These are phyloP conservation scores for Aptenodytes forsteri DNA, from an alignment of 2,113 vertebrate genomes.

Conservation along the genomic window DNA sequence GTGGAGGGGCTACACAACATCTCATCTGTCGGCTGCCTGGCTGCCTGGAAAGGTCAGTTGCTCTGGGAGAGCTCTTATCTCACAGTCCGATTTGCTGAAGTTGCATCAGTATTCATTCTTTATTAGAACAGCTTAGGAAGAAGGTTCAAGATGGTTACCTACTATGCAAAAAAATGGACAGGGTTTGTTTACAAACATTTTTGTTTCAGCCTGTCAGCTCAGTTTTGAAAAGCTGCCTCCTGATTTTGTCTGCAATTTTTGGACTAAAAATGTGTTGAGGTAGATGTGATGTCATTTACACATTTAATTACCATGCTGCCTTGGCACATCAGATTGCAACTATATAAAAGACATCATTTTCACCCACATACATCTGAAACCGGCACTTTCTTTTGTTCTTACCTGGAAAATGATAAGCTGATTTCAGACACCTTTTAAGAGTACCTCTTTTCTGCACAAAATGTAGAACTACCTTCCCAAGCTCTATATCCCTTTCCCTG, in stretches of 20 bases:
- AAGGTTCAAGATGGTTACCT: not conserved
- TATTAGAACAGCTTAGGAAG: not conserved
- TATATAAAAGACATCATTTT: not conserved
- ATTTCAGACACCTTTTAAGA: not conserved
- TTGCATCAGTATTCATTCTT: not conserved
- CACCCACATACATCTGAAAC: not conserved
- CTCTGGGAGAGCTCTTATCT: not conserved
- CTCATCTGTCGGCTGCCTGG: not conserved
- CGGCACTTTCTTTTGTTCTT: not conserved
- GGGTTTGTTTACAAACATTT: not conserved
- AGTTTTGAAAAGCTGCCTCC: not conserved
- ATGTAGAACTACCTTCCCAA: not conserved
- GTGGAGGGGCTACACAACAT: not conserved
- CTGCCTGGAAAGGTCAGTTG: not conserved
- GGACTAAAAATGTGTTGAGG: not conserved
- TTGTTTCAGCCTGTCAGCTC: not conserved
- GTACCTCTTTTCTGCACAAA: not conserved
- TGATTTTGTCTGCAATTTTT: not conserved
- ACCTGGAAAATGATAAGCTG: not conserved
- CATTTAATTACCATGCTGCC: not conserved
- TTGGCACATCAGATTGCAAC: not conserved
- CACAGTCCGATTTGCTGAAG: rapidly evolving
- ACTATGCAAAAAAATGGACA: not conserved
- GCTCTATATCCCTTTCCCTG: not conserved
- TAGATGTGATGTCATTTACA: not conserved